These are phyloP conservation scores for Kradibia gibbosae DNA, from an alignment of 1,140 invertebrate species.

Conservation along the genomic window DNA sequence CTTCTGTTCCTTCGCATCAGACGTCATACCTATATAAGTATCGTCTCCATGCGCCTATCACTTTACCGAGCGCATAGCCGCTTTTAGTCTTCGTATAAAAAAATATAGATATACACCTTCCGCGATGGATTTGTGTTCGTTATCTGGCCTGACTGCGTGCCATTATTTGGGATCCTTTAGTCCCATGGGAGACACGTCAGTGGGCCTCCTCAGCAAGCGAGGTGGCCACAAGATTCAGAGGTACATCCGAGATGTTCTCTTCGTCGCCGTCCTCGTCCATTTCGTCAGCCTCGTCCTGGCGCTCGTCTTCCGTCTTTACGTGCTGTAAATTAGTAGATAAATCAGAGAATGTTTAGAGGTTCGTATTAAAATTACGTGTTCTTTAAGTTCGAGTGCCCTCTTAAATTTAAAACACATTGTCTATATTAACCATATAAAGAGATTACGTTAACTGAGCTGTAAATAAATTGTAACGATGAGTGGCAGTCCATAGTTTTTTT, in stretches of 20 bases:
- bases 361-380: too few relatives aligned
- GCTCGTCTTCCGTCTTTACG: conserved; percentile 63
- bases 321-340: conserved; percentile 55
- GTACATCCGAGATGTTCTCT: conserved; percentile 70
- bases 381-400: too few relatives aligned
- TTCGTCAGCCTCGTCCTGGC: conserved; percentile 61
- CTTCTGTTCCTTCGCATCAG: neutral
- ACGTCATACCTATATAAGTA: conserved; percentile 1
- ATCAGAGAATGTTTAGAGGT: too few relatives aligned
- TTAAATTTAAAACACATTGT: too few relatives aligned
- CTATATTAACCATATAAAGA: too few relatives aligned
- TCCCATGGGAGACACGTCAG: conserved; percentile 53
- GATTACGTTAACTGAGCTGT: too few relatives aligned
- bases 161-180: neutral
- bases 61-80: neutral
- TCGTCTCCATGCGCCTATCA: neutral
- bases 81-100: conserved; percentile 33
- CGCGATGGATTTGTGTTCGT: neutral
- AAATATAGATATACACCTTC: conserved; percentile 35
- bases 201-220: conserved; percentile 69
- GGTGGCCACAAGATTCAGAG: conserved; percentile 70
- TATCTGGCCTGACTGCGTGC: neutral
- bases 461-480: too few relatives aligned
- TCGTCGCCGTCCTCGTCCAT: conserved; percentile 60
- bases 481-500: too few relatives aligned